phyloP scores from a whole-genome alignment of 2,888 invertebrate genomes.

The Matsumyia berberina region DNA sequence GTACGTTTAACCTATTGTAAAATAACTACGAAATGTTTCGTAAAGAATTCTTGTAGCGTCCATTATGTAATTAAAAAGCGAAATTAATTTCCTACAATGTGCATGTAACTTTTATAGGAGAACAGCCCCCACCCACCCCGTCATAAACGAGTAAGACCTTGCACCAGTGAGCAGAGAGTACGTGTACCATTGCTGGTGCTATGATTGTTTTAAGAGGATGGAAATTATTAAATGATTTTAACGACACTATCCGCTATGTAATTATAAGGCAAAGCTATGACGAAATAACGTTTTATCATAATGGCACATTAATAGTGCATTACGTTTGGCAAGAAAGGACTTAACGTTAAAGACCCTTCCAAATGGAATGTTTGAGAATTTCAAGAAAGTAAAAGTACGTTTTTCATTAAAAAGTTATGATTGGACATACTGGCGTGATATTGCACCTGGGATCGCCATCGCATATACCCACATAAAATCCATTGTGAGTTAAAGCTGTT shows the following conservation, averaged over 20 bases:
- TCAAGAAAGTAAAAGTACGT: constrained; percentile 36
- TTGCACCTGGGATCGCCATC: not conserved
- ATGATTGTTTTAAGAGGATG: constrained; percentile 56
- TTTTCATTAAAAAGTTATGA: constrained; percentile 41
- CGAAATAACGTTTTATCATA: constrained; percentile 54
- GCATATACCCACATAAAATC: constrained; percentile 16
- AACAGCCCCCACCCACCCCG: constrained; percentile 1
- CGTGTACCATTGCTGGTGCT: constrained; percentile 16
- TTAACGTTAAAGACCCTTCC: constrained; percentile 40
- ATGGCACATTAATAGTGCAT: constrained; percentile 68
- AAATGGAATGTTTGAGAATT: constrained; percentile 18
- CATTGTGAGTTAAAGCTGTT: too few species aligned
- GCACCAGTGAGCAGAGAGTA: constrained; percentile 10
- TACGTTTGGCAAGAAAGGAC: constrained; percentile 28
- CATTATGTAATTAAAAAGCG: constrained; percentile 63
- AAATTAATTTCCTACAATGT: constrained; percentile 54
- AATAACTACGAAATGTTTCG: constrained; percentile 41
- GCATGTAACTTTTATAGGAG: constrained; percentile 43
- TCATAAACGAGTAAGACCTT: constrained; percentile 28
- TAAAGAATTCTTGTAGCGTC: constrained; percentile 50
- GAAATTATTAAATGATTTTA: constrained; percentile 69
- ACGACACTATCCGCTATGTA: constrained; percentile 55
- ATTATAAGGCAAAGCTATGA: constrained; percentile 43
- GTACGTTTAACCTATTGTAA: constrained; percentile 24
- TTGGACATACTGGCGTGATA: constrained; percentile 16